phyloP scores from a whole-genome alignment of 2,113 vertebrate species.

The Neopipo cinnamomea region DNA sequence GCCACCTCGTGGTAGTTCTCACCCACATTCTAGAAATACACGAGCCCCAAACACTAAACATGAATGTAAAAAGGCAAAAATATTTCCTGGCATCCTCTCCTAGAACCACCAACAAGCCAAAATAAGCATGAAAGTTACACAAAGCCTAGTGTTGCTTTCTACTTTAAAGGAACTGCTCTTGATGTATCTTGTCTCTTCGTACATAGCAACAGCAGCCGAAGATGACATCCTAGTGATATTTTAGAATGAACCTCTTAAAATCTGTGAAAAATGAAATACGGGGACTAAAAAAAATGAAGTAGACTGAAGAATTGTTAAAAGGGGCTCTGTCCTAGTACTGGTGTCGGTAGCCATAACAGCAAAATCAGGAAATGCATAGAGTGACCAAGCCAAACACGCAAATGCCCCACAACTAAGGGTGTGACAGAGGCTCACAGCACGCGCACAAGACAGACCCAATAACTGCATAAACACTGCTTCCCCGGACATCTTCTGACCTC shows the following conservation, averaged over 20 bases:
- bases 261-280: neutral
- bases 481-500: neutral
- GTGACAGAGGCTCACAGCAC: neutral
- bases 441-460: neutral
- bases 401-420: fast-evolving
- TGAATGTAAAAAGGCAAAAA: neutral
- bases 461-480: neutral
- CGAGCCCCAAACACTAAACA: neutral
- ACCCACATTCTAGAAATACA: neutral
- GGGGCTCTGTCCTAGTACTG: neutral
- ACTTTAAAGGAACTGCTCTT: neutral
- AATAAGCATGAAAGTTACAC: neutral
- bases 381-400: neutral
- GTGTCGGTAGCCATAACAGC: neutral
- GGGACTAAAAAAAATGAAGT: neutral
- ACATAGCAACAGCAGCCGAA: neutral
- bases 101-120: neutral
- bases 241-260: neutral
- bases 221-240: neutral
- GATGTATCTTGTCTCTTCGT: neutral
- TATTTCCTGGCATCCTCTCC: neutral
- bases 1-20: constrained; percentile 31
- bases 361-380: too few species aligned
- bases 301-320: neutral
- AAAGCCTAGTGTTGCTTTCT: neutral